Evolutionary conservation across 2,113 vertebrate genomes (phyloP).

Genomic region (Toxotes jaculatrix): DNA sequence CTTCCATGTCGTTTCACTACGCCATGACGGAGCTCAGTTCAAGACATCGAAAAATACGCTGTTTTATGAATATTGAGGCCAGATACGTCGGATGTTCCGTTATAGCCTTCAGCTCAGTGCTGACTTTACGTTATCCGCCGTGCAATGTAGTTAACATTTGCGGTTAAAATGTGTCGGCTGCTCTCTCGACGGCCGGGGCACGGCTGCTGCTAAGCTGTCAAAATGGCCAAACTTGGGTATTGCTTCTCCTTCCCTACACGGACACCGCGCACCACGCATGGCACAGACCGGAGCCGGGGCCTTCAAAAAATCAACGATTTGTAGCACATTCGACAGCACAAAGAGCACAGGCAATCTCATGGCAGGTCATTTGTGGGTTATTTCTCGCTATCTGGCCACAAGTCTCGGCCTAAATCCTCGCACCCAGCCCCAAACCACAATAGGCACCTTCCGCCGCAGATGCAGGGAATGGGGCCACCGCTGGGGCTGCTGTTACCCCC

Average conservation of each 20-base stretch:
- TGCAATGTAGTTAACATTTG: neutral
- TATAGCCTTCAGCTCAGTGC: neutral
- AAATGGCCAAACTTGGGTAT: conserved; percentile 71
- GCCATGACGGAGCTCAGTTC: conserved; percentile 57
- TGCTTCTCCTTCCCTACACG: conserved; percentile 43
- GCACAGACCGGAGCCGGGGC: conserved; percentile 13
- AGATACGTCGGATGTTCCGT: rapidly evolving
- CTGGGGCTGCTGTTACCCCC: conserved; percentile 9
- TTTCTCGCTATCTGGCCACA: conserved; percentile 54
- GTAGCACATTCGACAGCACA: neutral
- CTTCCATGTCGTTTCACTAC: conserved; percentile 45
- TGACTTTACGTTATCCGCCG: rapidly evolving
- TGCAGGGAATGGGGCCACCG: conserved; percentile 50
- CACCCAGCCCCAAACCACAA: conserved; percentile 84
- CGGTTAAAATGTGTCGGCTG: conserved; percentile 25
- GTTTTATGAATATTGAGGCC: neutral
- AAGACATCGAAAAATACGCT: neutral
- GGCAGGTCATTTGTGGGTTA: neutral
- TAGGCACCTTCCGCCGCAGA: conserved; percentile 82
- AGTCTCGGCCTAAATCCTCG: conserved; percentile 82
- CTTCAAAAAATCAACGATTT: neutral
- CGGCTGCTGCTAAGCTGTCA: conserved; percentile 71
- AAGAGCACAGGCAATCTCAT: no score
- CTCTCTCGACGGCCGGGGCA: conserved; percentile 29
- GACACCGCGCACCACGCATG: conserved; percentile 38